Percentiles rank a stretch among this genome's conserved stretches.
phyloP scores from a whole-genome alignment of 2,113 vertebrate species.

The Silurus meridionalis region DNA sequence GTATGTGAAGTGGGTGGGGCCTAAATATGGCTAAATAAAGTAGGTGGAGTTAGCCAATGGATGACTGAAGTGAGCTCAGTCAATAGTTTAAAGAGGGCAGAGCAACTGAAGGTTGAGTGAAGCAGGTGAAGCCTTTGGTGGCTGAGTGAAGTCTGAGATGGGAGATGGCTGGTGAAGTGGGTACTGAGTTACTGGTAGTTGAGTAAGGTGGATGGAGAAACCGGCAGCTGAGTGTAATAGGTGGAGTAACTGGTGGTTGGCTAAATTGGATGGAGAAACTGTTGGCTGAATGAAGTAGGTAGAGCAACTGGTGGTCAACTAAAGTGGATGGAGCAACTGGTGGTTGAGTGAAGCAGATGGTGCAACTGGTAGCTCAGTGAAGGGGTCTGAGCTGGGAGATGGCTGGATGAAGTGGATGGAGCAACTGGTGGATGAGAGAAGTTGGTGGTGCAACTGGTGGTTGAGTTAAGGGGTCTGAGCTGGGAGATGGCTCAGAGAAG shows the following conservation, averaged over 20 bases:
- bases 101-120: too few relatives aligned
- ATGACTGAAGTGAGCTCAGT: too few relatives aligned
- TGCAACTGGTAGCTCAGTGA: not conserved
- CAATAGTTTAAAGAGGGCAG: too few relatives aligned
- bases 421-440: not conserved
- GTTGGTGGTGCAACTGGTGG: not conserved
- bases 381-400: not conserved
- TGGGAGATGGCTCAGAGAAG: not conserved
- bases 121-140: too few relatives aligned
- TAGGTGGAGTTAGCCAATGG: not conserved
- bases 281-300: not conserved
- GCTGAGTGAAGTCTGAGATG: too few relatives aligned
- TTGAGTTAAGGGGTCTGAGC: not conserved
- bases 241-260: not conserved
- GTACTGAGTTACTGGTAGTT: too few relatives aligned
- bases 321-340: not conserved
- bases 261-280: too few relatives aligned
- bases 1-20: not conserved
- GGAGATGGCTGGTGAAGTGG: too few relatives aligned
- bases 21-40: not conserved
- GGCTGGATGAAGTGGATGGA: not conserved
- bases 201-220: not conserved
- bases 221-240: not conserved
- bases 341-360: not conserved
- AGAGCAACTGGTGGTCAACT: not conserved